A percentile compares a stretch with the other conserved stretches of the same genome.
These are phyloP conservation scores for Blera fallax DNA, from an alignment of 2,888 invertebrate species.

Conservation along the genomic window DNA sequence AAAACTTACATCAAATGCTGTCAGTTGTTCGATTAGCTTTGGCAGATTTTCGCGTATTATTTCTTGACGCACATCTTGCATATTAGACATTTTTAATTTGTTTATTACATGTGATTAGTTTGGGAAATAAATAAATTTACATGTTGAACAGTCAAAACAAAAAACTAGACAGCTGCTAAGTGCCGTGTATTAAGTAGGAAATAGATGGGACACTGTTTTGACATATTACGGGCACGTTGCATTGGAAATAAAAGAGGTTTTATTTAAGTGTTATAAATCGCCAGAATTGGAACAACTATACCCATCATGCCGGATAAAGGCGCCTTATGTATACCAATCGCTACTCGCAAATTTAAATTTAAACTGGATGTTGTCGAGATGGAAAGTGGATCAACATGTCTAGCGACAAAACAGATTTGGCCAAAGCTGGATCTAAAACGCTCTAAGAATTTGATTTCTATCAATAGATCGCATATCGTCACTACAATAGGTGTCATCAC, in stretches of 20 bases:
- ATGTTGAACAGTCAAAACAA: slow-evolving; percentile 21
- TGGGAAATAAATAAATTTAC: slow-evolving; percentile 12
- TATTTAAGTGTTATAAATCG: no score
- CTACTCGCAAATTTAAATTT: no score
- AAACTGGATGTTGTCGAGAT: no score
- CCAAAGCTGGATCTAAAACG: no score
- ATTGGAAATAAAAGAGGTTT: background rate
- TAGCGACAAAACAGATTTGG: no score
- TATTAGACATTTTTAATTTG: slow-evolving; percentile 27
- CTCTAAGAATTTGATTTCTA: no score
- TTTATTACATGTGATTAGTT: background rate
- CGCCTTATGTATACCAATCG: no score
- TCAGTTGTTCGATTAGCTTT: slow-evolving; percentile 75
- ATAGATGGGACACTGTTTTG: background rate
- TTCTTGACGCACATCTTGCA: slow-evolving; percentile 75
- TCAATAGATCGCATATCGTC: no score
- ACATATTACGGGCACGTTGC: background rate
- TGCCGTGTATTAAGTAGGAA: background rate
- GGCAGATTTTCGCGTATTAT: slow-evolving; percentile 76
- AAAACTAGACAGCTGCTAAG: background rate
- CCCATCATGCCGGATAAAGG: no score
- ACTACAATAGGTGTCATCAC: no score
- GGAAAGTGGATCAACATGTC: no score
- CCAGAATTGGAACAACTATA: no score
- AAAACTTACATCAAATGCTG: slow-evolving; percentile 76